Conservation (phyloP, 2,888 invertebrate species). For the Scaptomyza tumidula region DNA sequence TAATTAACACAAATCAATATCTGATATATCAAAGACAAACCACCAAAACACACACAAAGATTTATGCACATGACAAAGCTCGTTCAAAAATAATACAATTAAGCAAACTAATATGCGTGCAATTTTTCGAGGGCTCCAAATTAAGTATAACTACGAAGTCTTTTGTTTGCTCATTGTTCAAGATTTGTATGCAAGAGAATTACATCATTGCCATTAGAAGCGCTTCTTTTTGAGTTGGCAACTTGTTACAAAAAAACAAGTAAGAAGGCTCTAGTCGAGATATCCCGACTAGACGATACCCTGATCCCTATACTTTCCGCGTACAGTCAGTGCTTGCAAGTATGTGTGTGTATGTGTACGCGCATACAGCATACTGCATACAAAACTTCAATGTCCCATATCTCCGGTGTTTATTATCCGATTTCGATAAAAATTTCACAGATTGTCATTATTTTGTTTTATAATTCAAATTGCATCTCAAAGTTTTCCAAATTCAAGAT, state of each 20-base stretch:
- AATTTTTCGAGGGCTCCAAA: constrained; percentile 49
- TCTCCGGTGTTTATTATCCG: no score
- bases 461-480: no score
- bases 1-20: constrained; percentile 22
- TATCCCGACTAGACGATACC: no score
- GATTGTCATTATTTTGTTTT: no score
- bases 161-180: constrained; percentile 41
- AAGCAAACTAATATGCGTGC: constrained; percentile 63
- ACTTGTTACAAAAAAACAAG: constrained; percentile 38
- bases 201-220: constrained; percentile 65
- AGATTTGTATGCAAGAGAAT: constrained; percentile 50
- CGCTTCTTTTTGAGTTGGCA: constrained; percentile 32
- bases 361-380: no score
- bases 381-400: no score
- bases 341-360: no score
- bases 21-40: constrained; percentile 40
- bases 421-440: no score
- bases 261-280: no score
- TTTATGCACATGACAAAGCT: constrained; percentile 37
- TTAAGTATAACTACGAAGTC: constrained; percentile 9
- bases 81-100: constrained; percentile 46
- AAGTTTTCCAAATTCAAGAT: no score
- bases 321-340: no score
- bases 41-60: neutral
- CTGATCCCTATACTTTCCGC: no score